Evolutionary conservation across 2,113 vertebrate species (phyloP).

Genomic region (Hylia prasina): DNA sequence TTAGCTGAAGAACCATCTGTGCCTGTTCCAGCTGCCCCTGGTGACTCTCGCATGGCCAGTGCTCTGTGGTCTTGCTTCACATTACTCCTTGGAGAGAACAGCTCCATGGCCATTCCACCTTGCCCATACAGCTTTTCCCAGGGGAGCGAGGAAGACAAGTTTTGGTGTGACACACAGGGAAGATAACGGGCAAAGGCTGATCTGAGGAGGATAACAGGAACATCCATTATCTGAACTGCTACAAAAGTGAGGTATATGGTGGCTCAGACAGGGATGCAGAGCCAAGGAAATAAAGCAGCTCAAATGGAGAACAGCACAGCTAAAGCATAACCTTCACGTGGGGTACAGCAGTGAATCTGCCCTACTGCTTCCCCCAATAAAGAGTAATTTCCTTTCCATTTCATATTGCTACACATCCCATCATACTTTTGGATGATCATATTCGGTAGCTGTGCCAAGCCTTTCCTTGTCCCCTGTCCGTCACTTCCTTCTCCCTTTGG

Average conservation of each 20-base stretch:
- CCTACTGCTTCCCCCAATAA: not conserved
- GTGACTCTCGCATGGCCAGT: not conserved
- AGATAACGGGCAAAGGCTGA: not conserved
- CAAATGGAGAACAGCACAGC: not conserved
- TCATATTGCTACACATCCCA: not conserved
- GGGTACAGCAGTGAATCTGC: not conserved
- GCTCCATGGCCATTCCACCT: not conserved
- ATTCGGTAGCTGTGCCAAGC: not conserved
- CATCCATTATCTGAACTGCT: not conserved
- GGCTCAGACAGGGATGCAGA: not conserved
- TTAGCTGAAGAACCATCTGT: not conserved
- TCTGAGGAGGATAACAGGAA: not conserved
- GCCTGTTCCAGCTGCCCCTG: not conserved
- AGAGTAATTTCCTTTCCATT: not conserved
- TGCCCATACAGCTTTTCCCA: accelerated
- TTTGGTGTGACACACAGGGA: not conserved
- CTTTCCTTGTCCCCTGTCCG: not conserved
- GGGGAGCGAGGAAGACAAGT: not conserved
- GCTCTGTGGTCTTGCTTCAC: not conserved
- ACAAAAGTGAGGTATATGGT: not conserved
- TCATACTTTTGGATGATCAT: accelerated
- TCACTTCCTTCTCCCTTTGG: accelerated
- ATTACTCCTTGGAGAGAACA: not conserved
- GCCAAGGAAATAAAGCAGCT: not conserved
- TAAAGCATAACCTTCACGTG: not conserved